Evolutionary conservation across 2,113 vertebrate genomes (phyloP).

Genomic region (Ceuthmochares aereus): DNA sequence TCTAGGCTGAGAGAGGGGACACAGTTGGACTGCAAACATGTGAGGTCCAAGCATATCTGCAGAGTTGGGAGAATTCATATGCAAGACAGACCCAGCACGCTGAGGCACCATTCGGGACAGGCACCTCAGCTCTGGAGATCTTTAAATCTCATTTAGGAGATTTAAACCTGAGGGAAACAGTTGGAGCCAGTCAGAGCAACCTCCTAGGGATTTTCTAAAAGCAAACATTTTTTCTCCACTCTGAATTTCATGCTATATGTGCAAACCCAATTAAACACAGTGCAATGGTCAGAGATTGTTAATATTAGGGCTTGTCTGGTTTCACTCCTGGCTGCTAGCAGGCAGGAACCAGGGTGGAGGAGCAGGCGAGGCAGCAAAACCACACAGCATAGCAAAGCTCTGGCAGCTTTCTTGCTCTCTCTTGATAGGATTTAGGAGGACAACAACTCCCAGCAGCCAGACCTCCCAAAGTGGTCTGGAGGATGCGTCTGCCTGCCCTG

Average conservation of each 20-base stretch:
- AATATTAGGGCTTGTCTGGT: not conserved
- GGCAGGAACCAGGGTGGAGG: not conserved
- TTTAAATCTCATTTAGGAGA: not conserved
- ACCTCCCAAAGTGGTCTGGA: conserved; percentile 69
- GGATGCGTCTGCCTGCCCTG: conserved; percentile 69
- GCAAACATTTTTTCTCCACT: not conserved
- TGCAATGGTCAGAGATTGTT: not conserved
- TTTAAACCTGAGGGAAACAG: not conserved
- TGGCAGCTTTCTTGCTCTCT: not conserved
- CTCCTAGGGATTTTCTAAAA: not conserved
- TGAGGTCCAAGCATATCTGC: not conserved
- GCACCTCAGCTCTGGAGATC: not conserved
- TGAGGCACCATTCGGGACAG: not conserved
- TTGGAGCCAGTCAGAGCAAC: not conserved
- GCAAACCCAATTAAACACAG: not conserved
- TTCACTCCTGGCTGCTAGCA: not conserved
- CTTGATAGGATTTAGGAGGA: conserved; percentile 55
- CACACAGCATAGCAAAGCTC: not conserved
- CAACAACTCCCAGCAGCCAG: conserved; percentile 3
- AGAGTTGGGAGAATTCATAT: not conserved
- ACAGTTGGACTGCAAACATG: not conserved
- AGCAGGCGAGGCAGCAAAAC: accelerated
- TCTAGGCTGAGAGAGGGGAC: not conserved
- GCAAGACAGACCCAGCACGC: not conserved
- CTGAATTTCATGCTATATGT: not conserved